Evolutionary conservation across 1,140 invertebrate genomes (phyloP), one percentile per base, ranked within the genome.

Genomic region (Bradynema listronoti): DNA sequence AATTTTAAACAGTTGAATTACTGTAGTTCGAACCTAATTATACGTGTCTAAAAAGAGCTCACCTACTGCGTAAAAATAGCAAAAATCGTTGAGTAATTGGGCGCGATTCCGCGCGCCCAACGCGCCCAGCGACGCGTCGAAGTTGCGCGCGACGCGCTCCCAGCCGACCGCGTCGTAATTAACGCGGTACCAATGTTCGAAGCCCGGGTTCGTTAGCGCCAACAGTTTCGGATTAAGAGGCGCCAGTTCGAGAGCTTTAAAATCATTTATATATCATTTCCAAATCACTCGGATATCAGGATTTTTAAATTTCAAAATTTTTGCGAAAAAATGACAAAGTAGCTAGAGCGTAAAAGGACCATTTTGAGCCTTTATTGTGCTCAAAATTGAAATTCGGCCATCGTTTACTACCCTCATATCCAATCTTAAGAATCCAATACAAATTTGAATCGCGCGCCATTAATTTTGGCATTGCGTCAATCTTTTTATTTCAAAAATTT

Each of bases 31-130:
- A 16, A 9, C 11, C 19, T 46, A 2, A 16, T 16, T 42, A 42
- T 16, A 2, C 22, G 16, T 11, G 19, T 47, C 5, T 9, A 14
- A 33, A 60, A 30, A 61, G 19, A 16, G 2, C 42, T n/a, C 41
- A 64, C 61, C 61, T 11, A 64, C 32, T 6, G 60, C 62, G 51
- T 52, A 46, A 30, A 64, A 64, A 39, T 64, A 64, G 19, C 62
- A 64, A 47, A 64, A 64, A 42, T 64, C 62, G 24, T 56, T 56
- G 16, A 64, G 9, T 9, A 64, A 42, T 39, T 63, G 59, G 14
- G 62, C 62, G 2, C 59, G 33, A 4, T 52, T 32, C 4, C 16
- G 19, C 7, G 39, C 54, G 39, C 25, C 58, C 7, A 47, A 39
- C 16, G 43, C 36, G 16, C 3, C 2, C 33, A 45, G 27, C 19